Conservation (phyloP, 1,140 invertebrate genomes). For the Chironomus tepperi region DNA sequence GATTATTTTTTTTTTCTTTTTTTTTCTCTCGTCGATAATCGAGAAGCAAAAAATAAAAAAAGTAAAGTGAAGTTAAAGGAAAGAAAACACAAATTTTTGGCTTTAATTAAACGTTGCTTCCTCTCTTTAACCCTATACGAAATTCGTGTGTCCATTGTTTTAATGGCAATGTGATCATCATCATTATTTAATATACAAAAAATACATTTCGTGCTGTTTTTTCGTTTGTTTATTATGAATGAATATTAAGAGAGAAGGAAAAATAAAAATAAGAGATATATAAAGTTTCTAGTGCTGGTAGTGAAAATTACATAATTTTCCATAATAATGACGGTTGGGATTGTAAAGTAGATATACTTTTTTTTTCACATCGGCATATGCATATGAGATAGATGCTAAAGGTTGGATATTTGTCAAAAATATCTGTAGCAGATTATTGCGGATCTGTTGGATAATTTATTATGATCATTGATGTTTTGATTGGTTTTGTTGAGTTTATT, state of each 20-base stretch:
- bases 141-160: neutral
- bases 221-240: no score
- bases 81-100: neutral
- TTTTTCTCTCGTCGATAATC: conserved; percentile 3
- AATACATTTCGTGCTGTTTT: neutral
- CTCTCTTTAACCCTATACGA: neutral
- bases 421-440: no score
- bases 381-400: no score
- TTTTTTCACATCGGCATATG: no score
- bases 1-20: neutral
- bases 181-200: neutral
- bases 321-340: neutral
- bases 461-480: no score
- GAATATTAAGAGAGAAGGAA: no score
- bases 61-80: neutral
- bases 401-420: no score
- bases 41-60: conserved; percentile 1
- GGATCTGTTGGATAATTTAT: no score
- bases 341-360: neutral
- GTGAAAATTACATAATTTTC: conserved; percentile 10
- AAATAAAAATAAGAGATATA: neutral
- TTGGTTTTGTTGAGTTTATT: no score
- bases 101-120: conserved; percentile 10
- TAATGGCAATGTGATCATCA: conserved; percentile 6
- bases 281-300: neutral